These are phyloP conservation scores for Cecropterus lyciades DNA, from an alignment of 1,140 invertebrate genomes.

Conservation along the genomic window DNA sequence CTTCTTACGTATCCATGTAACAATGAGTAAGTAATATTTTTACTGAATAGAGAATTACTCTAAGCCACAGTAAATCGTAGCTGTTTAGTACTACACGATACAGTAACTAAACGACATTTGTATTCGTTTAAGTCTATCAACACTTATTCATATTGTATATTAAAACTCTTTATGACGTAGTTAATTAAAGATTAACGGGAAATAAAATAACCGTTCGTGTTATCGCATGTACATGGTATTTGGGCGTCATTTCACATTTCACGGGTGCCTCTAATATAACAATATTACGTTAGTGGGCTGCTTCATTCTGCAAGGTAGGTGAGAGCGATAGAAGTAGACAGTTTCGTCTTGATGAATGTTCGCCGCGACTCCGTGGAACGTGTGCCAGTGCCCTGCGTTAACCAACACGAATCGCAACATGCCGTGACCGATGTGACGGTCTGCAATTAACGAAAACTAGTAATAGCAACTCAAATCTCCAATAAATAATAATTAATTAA, in stretches of 20 bases:
- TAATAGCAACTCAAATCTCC: no score
- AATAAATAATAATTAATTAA: no score
- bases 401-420: constrained; percentile 48
- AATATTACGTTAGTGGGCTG: constrained; percentile 29
- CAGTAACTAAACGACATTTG: no score
- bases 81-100: no score
- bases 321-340: constrained; percentile 31
- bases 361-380: constrained; percentile 29
- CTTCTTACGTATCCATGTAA: no score
- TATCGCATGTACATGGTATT: constrained; percentile 17
- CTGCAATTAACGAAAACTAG: neutral
- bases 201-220: neutral
- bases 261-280: constrained; percentile 16
- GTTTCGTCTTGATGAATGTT: constrained; percentile 43
- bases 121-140: no score
- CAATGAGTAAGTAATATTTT: no score
- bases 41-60: no score
- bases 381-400: constrained; percentile 34
- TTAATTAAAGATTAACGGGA: no score
- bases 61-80: no score
- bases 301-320: constrained; percentile 39
- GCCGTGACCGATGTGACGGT: constrained; percentile 30
- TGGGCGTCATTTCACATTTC: constrained; percentile 14
- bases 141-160: no score
- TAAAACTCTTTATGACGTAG: no score